These are phyloP conservation scores for Drosophila affinis DNA, from an alignment of 2,888 invertebrate genomes.

Conservation along the genomic window DNA sequence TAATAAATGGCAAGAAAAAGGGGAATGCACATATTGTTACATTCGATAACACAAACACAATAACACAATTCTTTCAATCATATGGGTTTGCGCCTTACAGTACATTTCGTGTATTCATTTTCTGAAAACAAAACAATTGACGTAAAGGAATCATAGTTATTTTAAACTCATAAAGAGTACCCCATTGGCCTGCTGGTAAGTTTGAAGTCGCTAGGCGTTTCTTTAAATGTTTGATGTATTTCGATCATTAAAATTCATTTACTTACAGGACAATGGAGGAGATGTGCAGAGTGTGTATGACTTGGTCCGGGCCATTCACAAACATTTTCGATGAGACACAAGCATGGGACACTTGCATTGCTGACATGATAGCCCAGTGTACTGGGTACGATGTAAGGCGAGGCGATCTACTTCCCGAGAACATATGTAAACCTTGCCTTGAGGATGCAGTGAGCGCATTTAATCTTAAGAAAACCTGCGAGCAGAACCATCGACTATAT, in stretches of 20 bases:
- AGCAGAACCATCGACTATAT: neutral
- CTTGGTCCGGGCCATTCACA: no score
- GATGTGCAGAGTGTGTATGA: conserved; percentile 4
- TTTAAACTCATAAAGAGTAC: no score
- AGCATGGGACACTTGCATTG: neutral
- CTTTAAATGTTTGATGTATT: neutral
- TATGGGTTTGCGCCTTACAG: no score
- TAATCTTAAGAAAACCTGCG: neutral
- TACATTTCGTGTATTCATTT: no score
- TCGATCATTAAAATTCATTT: neutral
- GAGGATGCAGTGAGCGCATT: conserved; percentile 3
- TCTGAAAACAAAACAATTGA: neutral
- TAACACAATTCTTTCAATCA: no score
- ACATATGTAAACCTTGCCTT: conserved; percentile 2
- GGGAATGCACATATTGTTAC: no score
- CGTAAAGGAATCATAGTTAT: neutral
- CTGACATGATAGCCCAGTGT: neutral
- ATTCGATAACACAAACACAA: no score
- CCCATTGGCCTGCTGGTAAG: no score
- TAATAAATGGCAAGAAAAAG: no score
- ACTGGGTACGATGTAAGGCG: neutral
- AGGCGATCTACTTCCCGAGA: conserved; percentile 2
- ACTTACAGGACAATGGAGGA: neutral
- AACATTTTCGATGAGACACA: conserved; percentile 5
- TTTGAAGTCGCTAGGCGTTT: no score